Conservation (phyloP, 2,113 vertebrate genomes). For the Dunckerocampus dactyliophorus region DNA sequence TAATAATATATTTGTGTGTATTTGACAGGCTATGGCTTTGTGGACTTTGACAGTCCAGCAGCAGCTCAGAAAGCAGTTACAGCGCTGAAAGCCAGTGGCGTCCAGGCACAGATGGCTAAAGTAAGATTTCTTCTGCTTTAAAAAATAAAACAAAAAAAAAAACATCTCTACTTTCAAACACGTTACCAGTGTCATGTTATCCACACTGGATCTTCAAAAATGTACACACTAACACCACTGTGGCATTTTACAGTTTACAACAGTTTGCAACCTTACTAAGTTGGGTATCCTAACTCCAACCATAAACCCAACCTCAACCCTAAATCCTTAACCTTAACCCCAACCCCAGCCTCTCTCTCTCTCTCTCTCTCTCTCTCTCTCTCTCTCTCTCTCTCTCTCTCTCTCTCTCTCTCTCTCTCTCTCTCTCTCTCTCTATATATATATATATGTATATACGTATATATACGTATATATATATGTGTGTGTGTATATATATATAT, state of each 20-base stretch:
- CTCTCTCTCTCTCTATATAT: too few relatives aligned
- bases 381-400: too few relatives aligned
- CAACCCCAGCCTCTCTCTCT: too few relatives aligned
- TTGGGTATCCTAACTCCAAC: too few relatives aligned
- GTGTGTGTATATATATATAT: too few relatives aligned
- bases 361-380: too few relatives aligned
- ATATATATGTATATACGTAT: too few relatives aligned
- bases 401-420: too few relatives aligned
- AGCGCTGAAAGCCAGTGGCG: conserved; percentile 85
- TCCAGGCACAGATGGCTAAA: conserved; percentile 95
- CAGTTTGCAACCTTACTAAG: too few relatives aligned
- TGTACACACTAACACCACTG: neutral
- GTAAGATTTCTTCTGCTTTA: conserved; percentile 62
- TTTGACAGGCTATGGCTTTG: conserved; percentile 84
- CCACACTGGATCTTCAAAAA: neutral
- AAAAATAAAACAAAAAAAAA: neutral
- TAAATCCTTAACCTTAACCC: too few relatives aligned
- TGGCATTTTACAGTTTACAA: neutral
- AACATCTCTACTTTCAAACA: neutral
- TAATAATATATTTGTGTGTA: neutral
- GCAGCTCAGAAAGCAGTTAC: conserved; percentile 90
- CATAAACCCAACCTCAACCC: too few relatives aligned
- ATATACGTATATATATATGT: too few relatives aligned
- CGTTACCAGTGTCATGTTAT: neutral
- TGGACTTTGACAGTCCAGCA: conserved; percentile 89